Conservation (phyloP, 2,113 vertebrate species). For the Rutilus rutilus region DNA sequence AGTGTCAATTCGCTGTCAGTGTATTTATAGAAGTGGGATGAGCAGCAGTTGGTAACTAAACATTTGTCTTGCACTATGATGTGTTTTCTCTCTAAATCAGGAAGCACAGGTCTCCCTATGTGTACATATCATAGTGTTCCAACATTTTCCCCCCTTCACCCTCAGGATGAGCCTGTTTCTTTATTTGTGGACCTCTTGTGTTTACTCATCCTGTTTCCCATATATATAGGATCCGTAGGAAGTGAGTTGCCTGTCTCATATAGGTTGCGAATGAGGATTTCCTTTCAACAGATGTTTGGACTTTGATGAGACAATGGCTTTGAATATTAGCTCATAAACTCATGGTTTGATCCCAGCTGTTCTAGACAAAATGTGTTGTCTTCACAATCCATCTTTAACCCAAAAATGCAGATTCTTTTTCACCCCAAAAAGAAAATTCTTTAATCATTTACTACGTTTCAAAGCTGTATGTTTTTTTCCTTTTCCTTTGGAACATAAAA, state of each 20-base stretch:
- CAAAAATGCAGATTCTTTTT: background rate
- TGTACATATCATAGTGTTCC: background rate
- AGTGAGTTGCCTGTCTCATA: background rate
- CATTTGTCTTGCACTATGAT: background rate
- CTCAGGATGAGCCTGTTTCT: background rate
- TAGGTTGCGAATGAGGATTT: conserved; percentile 4
- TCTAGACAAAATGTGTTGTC: background rate
- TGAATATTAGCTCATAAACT: conserved; percentile 5
- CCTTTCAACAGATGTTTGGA: conserved; percentile 22
- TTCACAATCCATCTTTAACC: background rate
- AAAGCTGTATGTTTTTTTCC: background rate
- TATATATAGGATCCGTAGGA: background rate
- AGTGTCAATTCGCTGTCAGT: background rate
- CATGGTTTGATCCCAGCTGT: background rate
- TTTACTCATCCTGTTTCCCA: conserved; percentile 27
- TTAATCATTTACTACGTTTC: background rate
- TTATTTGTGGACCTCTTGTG: background rate
- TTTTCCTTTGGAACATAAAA: background rate
- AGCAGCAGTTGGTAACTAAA: background rate
- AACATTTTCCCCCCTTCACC: background rate
- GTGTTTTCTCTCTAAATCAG: conserved; percentile 18
- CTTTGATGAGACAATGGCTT: background rate
- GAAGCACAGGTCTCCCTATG: background rate
- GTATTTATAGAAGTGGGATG: conserved; percentile 6
- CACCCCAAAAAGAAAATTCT: background rate